A percentile compares a stretch with the other conserved stretches of the same genome.
Evolutionary conservation across 2,113 vertebrate genomes (phyloP).

Genomic region (Thamnaconus septentrionalis): DNA sequence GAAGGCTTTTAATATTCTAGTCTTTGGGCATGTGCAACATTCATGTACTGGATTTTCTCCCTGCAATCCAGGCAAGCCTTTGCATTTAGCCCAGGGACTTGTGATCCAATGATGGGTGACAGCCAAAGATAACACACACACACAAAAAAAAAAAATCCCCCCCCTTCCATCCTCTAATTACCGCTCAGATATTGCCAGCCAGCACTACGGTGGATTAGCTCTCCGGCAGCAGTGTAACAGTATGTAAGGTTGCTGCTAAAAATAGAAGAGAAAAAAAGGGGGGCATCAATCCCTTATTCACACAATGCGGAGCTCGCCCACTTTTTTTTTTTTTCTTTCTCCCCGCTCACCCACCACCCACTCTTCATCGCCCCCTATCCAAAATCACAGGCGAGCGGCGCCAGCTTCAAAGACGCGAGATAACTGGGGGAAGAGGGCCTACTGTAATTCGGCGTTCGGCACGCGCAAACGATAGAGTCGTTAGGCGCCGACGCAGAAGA

Average conservation of each 20-base stretch:
- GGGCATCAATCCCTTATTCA: slow-evolving; percentile 60
- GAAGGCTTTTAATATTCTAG: slow-evolving; percentile 67
- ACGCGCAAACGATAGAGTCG: slow-evolving; percentile 47
- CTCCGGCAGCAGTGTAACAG: slow-evolving; percentile 50
- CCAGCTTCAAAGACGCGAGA: slow-evolving; percentile 75
- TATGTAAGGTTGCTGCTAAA: slow-evolving; percentile 58
- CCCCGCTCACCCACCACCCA: slow-evolving; percentile 9
- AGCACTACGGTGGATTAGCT: slow-evolving; percentile 64
- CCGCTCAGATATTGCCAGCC: slow-evolving; percentile 53
- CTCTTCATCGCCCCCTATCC: slow-evolving; percentile 21
- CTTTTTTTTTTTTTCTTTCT: slow-evolving; percentile 47
- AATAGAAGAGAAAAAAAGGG: slow-evolving; percentile 50
- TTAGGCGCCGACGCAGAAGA: slow-evolving; percentile 13
- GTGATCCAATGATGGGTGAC: slow-evolving; percentile 68
- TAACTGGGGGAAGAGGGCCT: slow-evolving; percentile 58
- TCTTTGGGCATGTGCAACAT: slow-evolving; percentile 50
- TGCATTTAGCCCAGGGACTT: slow-evolving; percentile 51
- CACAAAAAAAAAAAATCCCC: slow-evolving; percentile 32
- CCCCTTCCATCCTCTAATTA: slow-evolving; percentile 59
- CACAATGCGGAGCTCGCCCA: slow-evolving; percentile 58
- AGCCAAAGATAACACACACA: slow-evolving; percentile 58
- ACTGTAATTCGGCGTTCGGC: slow-evolving; percentile 56
- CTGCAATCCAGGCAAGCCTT: slow-evolving; percentile 38
- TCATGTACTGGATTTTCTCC: slow-evolving; percentile 54
- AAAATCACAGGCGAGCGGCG: slow-evolving; percentile 58